Evolutionary conservation across 2,888 invertebrate genomes (phyloP).

Genomic region (Tridacna gigas): DNA sequence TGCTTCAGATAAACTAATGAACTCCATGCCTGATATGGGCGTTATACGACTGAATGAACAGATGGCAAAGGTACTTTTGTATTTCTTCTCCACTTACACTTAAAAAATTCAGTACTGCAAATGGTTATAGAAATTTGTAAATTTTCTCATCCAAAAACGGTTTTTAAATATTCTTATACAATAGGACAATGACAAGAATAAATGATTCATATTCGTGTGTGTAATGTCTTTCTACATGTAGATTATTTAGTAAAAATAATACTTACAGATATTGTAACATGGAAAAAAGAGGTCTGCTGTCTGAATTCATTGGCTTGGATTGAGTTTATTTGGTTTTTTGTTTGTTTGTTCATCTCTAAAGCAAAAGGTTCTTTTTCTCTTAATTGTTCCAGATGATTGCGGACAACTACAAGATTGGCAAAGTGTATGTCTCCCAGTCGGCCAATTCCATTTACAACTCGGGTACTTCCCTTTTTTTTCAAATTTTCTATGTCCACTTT

Average conservation of each 20-base stretch:
- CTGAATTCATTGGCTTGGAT: background rate
- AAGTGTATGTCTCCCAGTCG: background rate
- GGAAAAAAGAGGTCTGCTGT: no score
- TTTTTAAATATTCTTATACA: no score
- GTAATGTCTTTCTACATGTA: no score
- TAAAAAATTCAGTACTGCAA: no score
- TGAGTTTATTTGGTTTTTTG: no score
- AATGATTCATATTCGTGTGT: no score
- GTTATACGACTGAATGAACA: background rate
- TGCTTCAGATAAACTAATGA: background rate
- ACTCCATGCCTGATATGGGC: slow-evolving; percentile 4
- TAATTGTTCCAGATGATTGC: background rate
- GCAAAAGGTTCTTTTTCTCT: background rate
- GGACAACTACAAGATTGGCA: slow-evolving; percentile 4
- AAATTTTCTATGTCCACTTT: no score
- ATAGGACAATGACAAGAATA: no score
- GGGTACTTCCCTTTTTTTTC: background rate
- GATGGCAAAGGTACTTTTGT: slow-evolving; percentile 15
- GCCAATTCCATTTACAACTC: slow-evolving; percentile 8
- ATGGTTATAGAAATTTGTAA: no score
- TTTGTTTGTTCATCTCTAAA: background rate
- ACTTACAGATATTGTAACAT: no score
- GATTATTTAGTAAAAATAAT: no score
- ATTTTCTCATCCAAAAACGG: no score
- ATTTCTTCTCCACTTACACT: background rate